A percentile compares a stretch with the other conserved stretches of the same genome.
Evolutionary conservation across 1,140 invertebrate species (phyloP).

Genomic region (Macrostomum lignano): DNA sequence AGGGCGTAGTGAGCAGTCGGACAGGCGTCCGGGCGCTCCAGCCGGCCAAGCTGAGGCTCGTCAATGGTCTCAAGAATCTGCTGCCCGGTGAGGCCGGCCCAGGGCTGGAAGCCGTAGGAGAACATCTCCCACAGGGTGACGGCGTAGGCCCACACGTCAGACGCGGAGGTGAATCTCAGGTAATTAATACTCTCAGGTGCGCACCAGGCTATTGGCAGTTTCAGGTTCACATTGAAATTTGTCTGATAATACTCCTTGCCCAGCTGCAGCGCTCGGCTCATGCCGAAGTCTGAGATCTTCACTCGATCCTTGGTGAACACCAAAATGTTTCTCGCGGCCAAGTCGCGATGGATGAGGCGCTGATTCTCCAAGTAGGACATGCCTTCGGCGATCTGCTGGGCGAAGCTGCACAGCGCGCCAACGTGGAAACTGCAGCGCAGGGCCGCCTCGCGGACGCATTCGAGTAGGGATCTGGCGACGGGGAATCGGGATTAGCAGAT

Average conservation of each 20-base stretch:
- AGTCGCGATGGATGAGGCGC: conserved; percentile 66
- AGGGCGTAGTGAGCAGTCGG: conserved; percentile 64
- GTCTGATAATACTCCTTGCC: conserved; percentile 97
- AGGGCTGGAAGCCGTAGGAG: conserved; percentile 87
- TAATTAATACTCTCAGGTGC: conserved; percentile 90
- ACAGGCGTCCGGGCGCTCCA: conserved; percentile 67
- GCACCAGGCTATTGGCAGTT: conserved; percentile 91
- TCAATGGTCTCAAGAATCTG: conserved; percentile 80
- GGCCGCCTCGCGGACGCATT: conserved; percentile 71
- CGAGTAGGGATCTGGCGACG: conserved; percentile 41
- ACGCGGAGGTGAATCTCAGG: conserved; percentile 68
- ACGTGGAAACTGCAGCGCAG: conserved; percentile 60
- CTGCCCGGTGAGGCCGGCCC: conserved; percentile 71
- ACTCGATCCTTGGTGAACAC: conserved; percentile 74
- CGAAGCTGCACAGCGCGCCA: conserved; percentile 39
- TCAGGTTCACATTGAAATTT: conserved; percentile 86
- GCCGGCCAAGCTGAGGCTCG: conserved; percentile 35
- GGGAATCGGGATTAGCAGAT: too few species aligned
- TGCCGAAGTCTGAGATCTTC: conserved; percentile 48
- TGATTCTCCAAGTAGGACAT: conserved; percentile 80
- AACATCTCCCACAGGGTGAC: conserved; percentile 99
- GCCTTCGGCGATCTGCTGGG: conserved; percentile 71
- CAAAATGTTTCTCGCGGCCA: conserved; percentile 72
- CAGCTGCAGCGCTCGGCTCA: conserved; percentile 68
- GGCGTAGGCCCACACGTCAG: conserved; percentile 86